A percentile compares a stretch with the other conserved stretches of the same genome.
These are phyloP conservation scores for Pangasius larnaudii DNA, from an alignment of 2,797 vertebrate genomes.

Conservation along the genomic window DNA sequence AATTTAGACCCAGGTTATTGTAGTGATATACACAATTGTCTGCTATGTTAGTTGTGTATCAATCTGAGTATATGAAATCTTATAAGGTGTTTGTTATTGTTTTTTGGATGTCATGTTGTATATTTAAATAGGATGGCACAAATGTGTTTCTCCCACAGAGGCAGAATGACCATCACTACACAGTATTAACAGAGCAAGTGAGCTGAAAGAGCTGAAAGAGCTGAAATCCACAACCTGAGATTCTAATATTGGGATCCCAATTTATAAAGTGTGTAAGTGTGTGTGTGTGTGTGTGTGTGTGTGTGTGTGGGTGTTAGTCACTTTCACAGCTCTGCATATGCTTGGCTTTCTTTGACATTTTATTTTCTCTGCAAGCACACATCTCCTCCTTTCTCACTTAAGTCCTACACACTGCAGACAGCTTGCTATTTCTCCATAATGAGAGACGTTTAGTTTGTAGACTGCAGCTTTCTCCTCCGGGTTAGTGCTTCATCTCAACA, in stretches of 20 bases:
- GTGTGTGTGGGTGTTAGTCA: not conserved
- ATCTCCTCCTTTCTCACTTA: conserved; percentile 25
- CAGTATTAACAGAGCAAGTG: not conserved
- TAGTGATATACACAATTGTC: not conserved
- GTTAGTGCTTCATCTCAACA: conserved; percentile 13
- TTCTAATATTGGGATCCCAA: not conserved
- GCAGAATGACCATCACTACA: not conserved
- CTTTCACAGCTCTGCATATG: conserved; percentile 15
- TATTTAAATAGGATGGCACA: not conserved
- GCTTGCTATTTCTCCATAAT: conserved; percentile 37
- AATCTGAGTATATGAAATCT: not conserved
- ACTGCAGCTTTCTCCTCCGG: conserved; percentile 2
- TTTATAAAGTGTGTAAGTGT: not conserved
- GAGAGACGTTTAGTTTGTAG: conserved; percentile 17
- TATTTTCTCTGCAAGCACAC: conserved; percentile 25
- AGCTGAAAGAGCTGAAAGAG: not conserved
- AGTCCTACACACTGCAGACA: conserved; percentile 14
- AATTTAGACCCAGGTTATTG: not conserved
- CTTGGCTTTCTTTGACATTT: conserved; percentile 14
- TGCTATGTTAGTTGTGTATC: not conserved
- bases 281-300: too few species aligned
- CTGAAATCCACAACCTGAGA: not conserved
- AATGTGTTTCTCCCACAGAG: not conserved
- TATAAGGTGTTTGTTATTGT: not conserved
- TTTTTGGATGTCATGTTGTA: not conserved